Evolutionary conservation across 2,113 vertebrate genomes (phyloP).

Genomic region (Phaethon lepturus): DNA sequence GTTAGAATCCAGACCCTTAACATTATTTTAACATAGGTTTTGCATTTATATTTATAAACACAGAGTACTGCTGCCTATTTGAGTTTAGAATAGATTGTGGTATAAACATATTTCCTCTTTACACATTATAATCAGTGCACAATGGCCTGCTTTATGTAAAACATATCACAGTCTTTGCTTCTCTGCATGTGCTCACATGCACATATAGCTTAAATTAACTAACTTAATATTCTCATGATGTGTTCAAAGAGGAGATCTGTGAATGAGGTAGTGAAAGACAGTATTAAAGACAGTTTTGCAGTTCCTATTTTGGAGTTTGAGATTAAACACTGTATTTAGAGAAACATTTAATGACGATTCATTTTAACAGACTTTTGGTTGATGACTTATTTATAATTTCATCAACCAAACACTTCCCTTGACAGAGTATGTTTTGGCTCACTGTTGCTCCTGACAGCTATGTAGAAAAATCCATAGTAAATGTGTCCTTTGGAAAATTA

Average conservation of each 20-base stretch:
- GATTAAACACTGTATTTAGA: conserved; percentile 64
- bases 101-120: conserved; percentile 82
- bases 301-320: conserved; percentile 73
- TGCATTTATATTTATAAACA: conserved; percentile 78
- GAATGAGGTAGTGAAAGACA: conserved; percentile 72
- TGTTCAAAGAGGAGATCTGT: conserved; percentile 76
- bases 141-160: conserved; percentile 84
- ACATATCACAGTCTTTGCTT: conserved; percentile 72
- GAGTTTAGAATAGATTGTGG: conserved; percentile 77
- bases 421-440: conserved; percentile 68
- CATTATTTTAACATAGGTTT: conserved; percentile 67
- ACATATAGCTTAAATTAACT: conserved; percentile 73
- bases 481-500: conserved; percentile 51
- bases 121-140: conserved; percentile 80
- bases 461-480: conserved; percentile 52
- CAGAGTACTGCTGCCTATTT: conserved; percentile 74
- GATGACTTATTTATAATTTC: conserved; percentile 75
- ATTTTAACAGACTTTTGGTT: conserved; percentile 73
- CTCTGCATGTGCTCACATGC: conserved; percentile 62
- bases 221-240: conserved; percentile 77
- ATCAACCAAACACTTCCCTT: conserved; percentile 64
- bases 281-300: conserved; percentile 69
- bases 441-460: conserved; percentile 47
- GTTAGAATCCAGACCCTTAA: conserved; percentile 57
- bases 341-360: conserved; percentile 70